Evolutionary conservation across 1,140 invertebrate species (phyloP), one percentile per base, ranked within the genome.

Genomic region (Euwallacea similis): DNA sequence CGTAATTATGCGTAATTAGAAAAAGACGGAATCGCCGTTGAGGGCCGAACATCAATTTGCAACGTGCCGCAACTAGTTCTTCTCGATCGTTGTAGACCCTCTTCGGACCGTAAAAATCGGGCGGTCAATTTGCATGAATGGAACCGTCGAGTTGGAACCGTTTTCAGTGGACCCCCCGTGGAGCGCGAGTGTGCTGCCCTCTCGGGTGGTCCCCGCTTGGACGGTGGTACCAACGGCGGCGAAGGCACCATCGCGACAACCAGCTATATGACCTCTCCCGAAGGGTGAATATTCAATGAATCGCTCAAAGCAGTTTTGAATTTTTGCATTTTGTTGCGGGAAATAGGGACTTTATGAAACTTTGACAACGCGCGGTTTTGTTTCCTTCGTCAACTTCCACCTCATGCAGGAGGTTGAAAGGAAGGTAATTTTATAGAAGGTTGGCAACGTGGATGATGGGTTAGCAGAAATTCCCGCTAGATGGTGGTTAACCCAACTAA

Each of bases 121-220:
- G 13, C 56, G 47, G 44, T 33, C 60, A 71, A 71, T 71, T 71
- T 71, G 69, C 69, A 71, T 71, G 69, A 71, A 71, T 71, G 69
- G 69, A 71, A 64, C 69, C 69, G 69, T 56, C 54, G 50, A 59
- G 69, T 55, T 63, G 69, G 69, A 71, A 70, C 69, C 69, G 58
- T 63, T 8, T 41, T n/a, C 67, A 47, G 60, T 70, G 9, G 60
- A 58, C 60, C 69, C 60, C 61, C 60, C 69, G 61, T 47, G 61
- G 42, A 8, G 69, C 60, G 60, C 69, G 69, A 70, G 69, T 70
- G 67, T 69, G 66, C 66, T 70, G 66, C 58, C 62, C 53, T 70
- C 59, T 63, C 62, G 60, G 69, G 69, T 70, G 69, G 69, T 70
- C 69, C 54, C 16, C 41, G 8, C 58, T 33, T 21, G 54, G 13